A percentile compares a stretch with the other conserved stretches of the same genome.
phyloP scores from a whole-genome alignment of 30 jellyfish, hydroid and myxozoan species.

The Chrysaora quinquecirrha region DNA sequence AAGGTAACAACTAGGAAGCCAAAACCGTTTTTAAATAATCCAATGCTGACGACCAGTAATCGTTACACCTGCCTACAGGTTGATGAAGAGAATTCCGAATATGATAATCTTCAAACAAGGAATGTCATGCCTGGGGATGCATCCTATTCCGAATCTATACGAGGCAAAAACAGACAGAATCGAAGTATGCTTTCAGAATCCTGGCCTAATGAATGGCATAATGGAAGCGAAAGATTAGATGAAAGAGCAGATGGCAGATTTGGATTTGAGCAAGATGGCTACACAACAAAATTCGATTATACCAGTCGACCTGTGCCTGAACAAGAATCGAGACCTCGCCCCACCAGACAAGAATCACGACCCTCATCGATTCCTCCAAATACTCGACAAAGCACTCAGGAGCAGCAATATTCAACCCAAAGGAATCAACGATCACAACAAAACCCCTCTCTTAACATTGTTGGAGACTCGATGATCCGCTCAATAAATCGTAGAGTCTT shows the following conservation, averaged over 20 bases:
- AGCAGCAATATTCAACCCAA: too few species aligned
- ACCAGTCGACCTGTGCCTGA: too few species aligned
- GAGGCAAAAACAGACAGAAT: slow-evolving; percentile 1
- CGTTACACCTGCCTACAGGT: neutral
- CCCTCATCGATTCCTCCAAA: too few species aligned
- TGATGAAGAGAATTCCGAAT: neutral
- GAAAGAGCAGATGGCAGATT: too few species aligned
- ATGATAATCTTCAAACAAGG: neutral
- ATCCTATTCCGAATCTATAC: neutral
- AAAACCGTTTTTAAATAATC: neutral
- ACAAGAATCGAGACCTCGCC: too few species aligned
- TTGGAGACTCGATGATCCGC: slow-evolving; percentile 48
- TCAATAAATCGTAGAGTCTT: too few species aligned
- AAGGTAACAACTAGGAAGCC: neutral
- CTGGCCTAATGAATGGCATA: neutral
- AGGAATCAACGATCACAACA: too few species aligned
- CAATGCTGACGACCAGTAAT: neutral
- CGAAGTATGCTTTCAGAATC: neutral
- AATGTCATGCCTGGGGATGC: neutral
- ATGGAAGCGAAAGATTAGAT: too few species aligned
- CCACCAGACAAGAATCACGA: too few species aligned
- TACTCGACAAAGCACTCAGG: too few species aligned
- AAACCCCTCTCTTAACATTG: neutral
- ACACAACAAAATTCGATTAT: too few species aligned
- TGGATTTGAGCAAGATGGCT: too few species aligned